phyloP scores from a whole-genome alignment of 2,113 vertebrate genomes.

The Rhabdornis inornatus region DNA sequence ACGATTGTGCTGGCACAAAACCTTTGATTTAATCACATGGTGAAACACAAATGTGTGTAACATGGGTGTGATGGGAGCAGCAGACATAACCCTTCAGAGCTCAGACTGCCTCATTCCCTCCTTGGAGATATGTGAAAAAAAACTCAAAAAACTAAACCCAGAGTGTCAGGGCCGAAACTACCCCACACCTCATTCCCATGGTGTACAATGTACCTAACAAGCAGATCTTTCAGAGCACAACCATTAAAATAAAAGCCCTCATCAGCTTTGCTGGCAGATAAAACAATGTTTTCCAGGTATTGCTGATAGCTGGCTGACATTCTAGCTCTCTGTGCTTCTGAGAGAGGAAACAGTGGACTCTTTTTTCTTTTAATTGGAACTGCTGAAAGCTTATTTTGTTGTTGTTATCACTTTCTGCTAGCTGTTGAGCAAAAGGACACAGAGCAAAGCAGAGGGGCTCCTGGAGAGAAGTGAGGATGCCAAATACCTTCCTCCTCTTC shows the following conservation, averaged over 20 bases:
- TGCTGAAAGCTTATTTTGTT: constrained; percentile 29
- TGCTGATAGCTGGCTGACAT: not conserved
- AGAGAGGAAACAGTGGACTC: not conserved
- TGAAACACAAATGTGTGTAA: not conserved
- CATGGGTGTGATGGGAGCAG: not conserved
- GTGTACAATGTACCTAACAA: constrained; percentile 31
- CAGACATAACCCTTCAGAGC: not conserved
- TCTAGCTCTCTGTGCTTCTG: not conserved
- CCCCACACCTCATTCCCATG: constrained; percentile 4
- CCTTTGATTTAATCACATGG: not conserved
- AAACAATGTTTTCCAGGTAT: not conserved
- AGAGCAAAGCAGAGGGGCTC: not conserved
- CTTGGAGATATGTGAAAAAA: not conserved
- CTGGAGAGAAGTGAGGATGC: not conserved
- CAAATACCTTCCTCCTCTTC: not conserved
- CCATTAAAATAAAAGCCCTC: not conserved
- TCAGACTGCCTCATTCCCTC: rapidly evolving
- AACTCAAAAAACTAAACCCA: not conserved
- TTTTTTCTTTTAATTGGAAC: constrained; percentile 15
- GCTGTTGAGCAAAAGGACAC: not conserved
- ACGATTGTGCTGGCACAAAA: not conserved
- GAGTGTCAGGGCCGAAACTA: not conserved
- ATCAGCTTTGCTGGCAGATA: not conserved
- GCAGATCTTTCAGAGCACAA: not conserved
- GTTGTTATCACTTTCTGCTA: constrained; percentile 17